A percentile compares a stretch with the other conserved stretches of the same genome.
Conservation (phyloP, 2,888 invertebrate genomes). For the Hecatera dysodea region DNA sequence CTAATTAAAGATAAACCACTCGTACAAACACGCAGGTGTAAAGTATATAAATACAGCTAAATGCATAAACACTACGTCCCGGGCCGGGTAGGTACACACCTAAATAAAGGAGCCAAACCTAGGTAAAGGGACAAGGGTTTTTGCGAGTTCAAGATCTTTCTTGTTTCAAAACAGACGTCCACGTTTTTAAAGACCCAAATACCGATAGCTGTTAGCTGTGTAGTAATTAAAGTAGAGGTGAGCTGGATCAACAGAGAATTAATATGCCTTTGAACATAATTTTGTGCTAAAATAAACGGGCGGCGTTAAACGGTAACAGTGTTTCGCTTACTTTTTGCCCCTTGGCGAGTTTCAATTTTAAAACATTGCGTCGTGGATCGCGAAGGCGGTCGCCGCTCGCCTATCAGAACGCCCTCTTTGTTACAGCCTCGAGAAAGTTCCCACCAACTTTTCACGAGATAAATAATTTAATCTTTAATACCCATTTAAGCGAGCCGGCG, state of each 20-base stretch:
- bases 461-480: conserved; percentile 88
- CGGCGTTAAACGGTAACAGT: conserved; percentile 71
- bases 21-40: conserved; percentile 65
- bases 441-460: conserved; percentile 81
- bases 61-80: conserved; percentile 22
- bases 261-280: conserved; percentile 76
- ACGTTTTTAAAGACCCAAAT: conserved; percentile 28
- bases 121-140: conserved; percentile 37
- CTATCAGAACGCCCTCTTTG: conserved; percentile 79
- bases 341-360: conserved; percentile 78
- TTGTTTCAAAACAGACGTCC: conserved; percentile 14
- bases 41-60: conserved; percentile 41
- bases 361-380: conserved; percentile 68
- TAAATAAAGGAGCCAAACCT: conserved; percentile 39
- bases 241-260: conserved; percentile 71
- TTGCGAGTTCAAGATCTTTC: conserved; percentile 3
- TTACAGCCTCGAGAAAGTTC: conserved; percentile 79
- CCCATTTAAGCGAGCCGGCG: conserved; percentile 81
- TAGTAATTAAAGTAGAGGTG: conserved; percentile 61
- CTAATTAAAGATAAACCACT: conserved; percentile 74
- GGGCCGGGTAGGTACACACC: conserved; percentile 24
- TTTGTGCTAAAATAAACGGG: conserved; percentile 74
- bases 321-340: conserved; percentile 75
- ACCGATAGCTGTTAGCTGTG: conserved; percentile 39
- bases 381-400: conserved; percentile 61